Base-by-base conservation (phyloP, 2,113 vertebrate genomes). In the Passerina amoena region DNA sequence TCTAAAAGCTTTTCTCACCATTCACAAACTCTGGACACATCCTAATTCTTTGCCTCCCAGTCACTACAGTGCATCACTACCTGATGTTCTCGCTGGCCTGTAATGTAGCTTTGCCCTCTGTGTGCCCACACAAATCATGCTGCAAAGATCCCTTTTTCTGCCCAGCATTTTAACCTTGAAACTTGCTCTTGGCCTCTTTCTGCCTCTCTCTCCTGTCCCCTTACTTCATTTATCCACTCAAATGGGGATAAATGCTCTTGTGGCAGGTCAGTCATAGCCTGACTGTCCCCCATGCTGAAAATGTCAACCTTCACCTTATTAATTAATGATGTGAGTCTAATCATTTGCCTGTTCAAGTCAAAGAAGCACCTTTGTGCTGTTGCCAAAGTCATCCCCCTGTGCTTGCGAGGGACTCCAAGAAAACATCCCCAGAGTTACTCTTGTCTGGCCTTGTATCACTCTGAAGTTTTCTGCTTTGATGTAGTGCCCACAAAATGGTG, bases 391-490 rank as follows among this genome's bases (percentile, higher is more conserved):
- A 15, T 21, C 51, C 40, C 40, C n/a, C 37, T 48, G 40, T 35
- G 56, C 57, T 70, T 64, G 19, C 0, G 1, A 92, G 37, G 66
- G 65, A 73, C 82, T 92, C 66, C 0, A 1, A 82, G 77, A 71
- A 94, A 94, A 76, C 56, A 94, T 60, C 61, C 69, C 64, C 83
- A 66, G 69, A 92, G 80, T 92, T 94, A 56, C 82, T 92, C 88
- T 61, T 60, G 35, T 66, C 94, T 81, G 47, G 47, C 72, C 90
- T 81, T 81, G 56, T 50, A 86, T 73, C 60, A 56, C 91, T 91
- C 86, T 95, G 88, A 96, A 92, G 86, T 92, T 95, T 75, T 84
- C 69, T 79, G 56, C 96, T 97, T 96, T 96, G 94, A 94, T 89
- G 91, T 11, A 38, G 81, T 57, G 84, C 95, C 89, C 83, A 86